phyloP scores from a whole-genome alignment of 2,888 invertebrate species.

The Sceliomorpha sp. region DNA sequence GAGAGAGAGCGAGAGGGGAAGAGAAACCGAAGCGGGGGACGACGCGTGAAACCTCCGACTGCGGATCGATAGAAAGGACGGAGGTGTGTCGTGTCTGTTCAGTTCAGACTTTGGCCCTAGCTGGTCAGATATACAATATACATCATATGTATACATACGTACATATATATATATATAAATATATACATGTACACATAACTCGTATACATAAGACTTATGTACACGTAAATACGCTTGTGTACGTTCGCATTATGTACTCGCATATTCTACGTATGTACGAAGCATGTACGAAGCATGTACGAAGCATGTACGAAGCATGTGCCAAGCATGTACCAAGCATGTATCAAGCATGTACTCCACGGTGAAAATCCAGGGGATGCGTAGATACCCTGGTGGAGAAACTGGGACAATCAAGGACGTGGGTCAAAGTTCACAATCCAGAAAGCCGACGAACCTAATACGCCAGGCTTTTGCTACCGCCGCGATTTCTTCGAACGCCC shows the following conservation, averaged over 20 bases:
- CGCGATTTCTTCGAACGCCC: too few species aligned
- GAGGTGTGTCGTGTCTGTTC: slow-evolving; percentile 75
- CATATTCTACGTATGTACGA: too few species aligned
- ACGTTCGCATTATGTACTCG: too few species aligned
- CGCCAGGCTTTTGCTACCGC: too few species aligned
- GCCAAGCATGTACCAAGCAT: too few species aligned
- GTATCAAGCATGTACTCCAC: slow-evolving; percentile 32
- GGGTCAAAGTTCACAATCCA: slow-evolving; percentile 53
- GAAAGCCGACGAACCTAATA: slow-evolving; percentile 13
- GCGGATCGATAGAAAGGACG: slow-evolving; percentile 78
- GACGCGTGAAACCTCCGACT: slow-evolving; percentile 75
- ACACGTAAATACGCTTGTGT: too few species aligned
- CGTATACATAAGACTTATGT: not conserved
- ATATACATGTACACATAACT: slow-evolving; percentile 1
- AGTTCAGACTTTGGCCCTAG: slow-evolving; percentile 55
- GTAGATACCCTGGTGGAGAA: slow-evolving; percentile 45
- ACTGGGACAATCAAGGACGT: slow-evolving; percentile 53
- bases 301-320: too few species aligned
- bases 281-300: too few species aligned
- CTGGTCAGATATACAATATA: slow-evolving; percentile 54
- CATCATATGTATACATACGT: slow-evolving; percentile 27
- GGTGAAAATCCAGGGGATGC: slow-evolving; percentile 43
- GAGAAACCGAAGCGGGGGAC: slow-evolving; percentile 63
- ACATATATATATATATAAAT: slow-evolving; percentile 2
- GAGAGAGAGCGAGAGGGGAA: slow-evolving; percentile 48